Conservation (phyloP, 2,888 invertebrate genomes). For the Octonoba sinensis region DNA sequence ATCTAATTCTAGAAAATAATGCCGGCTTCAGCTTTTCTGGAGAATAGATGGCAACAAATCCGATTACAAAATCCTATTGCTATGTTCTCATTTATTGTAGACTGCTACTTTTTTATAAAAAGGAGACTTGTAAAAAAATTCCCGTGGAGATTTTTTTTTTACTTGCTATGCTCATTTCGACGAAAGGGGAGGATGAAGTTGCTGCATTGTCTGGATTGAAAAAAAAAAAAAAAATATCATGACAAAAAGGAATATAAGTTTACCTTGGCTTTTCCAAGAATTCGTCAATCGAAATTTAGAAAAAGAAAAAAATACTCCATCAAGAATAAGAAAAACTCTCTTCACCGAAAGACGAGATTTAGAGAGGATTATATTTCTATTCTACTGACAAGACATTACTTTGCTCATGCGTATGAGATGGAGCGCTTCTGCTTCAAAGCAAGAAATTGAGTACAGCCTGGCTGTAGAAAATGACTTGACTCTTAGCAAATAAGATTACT, state of each 20-base stretch:
- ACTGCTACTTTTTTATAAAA: background rate
- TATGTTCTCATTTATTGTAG: slow-evolving; percentile 55
- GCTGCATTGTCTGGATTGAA: slow-evolving; percentile 45
- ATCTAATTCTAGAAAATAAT: slow-evolving; percentile 61
- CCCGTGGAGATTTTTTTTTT: background rate
- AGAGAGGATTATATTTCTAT: slow-evolving; percentile 27
- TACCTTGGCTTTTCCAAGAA: slow-evolving; percentile 19
- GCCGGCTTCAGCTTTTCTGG: slow-evolving; percentile 41
- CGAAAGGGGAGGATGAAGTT: slow-evolving; percentile 16
- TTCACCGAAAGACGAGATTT: too few species aligned
- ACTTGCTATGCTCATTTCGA: slow-evolving; percentile 38
- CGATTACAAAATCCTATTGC: slow-evolving; percentile 62
- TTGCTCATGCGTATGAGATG: slow-evolving; percentile 8
- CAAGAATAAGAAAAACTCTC: too few species aligned
- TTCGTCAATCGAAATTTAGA: background rate
- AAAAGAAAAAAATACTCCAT: too few species aligned
- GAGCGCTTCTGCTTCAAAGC: background rate
- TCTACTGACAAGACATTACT: slow-evolving; percentile 20
- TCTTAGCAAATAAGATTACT: too few species aligned
- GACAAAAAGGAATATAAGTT: background rate
- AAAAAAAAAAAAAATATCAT: slow-evolving; percentile 28
- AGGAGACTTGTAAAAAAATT: too few species aligned
- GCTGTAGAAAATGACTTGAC: too few species aligned
- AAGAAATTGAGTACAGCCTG: too few species aligned
- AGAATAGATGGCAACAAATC: slow-evolving; percentile 51